Conservation (phyloP, 2,113 vertebrate species). For the Colaptes auratus region DNA sequence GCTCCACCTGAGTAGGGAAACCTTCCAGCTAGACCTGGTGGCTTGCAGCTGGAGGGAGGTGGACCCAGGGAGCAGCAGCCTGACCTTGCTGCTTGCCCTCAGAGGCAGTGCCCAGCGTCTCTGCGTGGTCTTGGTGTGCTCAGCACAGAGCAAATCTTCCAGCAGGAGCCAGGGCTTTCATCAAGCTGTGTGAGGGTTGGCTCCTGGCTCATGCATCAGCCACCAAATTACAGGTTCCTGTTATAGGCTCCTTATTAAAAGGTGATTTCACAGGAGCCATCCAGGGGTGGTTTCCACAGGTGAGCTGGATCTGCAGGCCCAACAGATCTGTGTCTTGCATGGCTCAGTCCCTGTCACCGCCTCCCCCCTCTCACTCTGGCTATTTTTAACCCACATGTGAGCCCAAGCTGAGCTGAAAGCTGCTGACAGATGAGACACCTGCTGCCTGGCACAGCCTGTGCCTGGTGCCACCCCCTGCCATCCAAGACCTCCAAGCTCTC, state of each 20-base stretch:
- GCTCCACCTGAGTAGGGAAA: background rate
- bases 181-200: background rate
- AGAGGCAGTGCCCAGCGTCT: background rate
- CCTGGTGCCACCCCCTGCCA: background rate
- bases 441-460: background rate
- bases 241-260: background rate
- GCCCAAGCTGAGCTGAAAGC: background rate
- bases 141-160: background rate
- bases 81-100: background rate
- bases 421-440: background rate
- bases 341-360: background rate
- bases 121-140: background rate
- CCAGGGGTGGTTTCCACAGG: background rate
- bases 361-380: background rate
- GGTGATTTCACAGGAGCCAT: background rate
- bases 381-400: background rate
- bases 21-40: background rate
- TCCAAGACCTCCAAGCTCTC: background rate
- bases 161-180: background rate
- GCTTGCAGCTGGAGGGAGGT: rapidly evolving
- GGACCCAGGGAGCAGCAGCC: rapidly evolving
- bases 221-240: background rate
- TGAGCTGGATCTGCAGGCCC: slow-evolving; percentile 36
- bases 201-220: background rate
- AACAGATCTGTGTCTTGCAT: background rate